Percentiles rank a stretch among this genome's conserved stretches.
Conservation (phyloP, 2,797 vertebrate species). For the Liparis tanakae region DNA sequence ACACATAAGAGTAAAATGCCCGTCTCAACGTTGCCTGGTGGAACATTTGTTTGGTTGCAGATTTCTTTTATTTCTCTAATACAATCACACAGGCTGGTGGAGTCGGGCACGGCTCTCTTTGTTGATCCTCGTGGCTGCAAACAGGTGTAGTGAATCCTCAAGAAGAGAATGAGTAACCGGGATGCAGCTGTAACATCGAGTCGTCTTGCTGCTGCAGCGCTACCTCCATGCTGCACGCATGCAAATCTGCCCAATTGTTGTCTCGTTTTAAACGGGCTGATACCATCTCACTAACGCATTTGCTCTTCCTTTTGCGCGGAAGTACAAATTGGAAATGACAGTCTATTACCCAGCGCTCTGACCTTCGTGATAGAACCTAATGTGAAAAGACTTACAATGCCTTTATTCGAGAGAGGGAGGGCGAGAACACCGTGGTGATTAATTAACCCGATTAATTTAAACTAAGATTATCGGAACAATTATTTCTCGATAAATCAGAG, state of each 20-base stretch:
- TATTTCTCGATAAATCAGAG: constrained; percentile 81
- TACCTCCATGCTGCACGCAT: constrained; percentile 47
- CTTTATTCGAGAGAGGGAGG: constrained; percentile 65
- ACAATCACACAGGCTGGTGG: constrained; percentile 17
- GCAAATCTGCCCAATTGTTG: constrained; percentile 75
- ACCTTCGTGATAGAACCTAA: constrained; percentile 79
- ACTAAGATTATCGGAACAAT: constrained; percentile 84
- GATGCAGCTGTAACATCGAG: constrained; percentile 54
- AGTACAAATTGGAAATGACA: constrained; percentile 79
- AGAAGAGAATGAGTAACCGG: constrained; percentile 55
- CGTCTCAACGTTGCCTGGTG: constrained; percentile 62
- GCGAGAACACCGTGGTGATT: constrained; percentile 72
- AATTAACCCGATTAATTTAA: constrained; percentile 84
- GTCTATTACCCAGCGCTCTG: constrained; percentile 77
- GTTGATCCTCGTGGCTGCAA: constrained; percentile 63
- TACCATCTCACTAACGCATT: constrained; percentile 73
- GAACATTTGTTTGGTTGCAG: constrained; percentile 74
- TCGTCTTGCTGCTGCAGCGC: constrained; percentile 41
- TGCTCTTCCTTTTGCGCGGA: constrained; percentile 74
- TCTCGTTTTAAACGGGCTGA: constrained; percentile 74
- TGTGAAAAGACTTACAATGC: constrained; percentile 74
- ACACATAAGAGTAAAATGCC: constrained; percentile 72
- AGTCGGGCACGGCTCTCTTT: constrained; percentile 49
- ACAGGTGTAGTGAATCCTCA: constrained; percentile 69
- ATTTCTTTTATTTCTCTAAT: constrained; percentile 57